Percentiles rank a stretch among this genome's conserved stretches.
Evolutionary conservation across 1,140 invertebrate genomes (phyloP).

Genomic region (Phocides pigmalion): DNA sequence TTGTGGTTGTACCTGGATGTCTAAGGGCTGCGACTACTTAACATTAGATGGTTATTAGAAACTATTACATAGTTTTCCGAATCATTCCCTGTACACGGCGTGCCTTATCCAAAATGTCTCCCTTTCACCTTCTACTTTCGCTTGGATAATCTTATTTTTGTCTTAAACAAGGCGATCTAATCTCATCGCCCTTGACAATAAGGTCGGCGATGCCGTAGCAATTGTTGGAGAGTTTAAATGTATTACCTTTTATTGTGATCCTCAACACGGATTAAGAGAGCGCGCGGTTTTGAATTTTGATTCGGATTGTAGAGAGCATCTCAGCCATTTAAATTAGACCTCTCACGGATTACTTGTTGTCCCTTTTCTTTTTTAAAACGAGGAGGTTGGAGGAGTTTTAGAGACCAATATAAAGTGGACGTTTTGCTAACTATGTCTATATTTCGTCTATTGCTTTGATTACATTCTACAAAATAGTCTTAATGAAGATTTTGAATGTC

Average conservation of each 20-base stretch:
- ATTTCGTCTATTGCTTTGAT: slow-evolving; percentile 76
- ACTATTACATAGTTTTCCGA: background rate
- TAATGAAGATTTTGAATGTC: slow-evolving; percentile 68
- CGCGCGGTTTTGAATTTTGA: slow-evolving; percentile 83
- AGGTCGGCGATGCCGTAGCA: slow-evolving; percentile 53
- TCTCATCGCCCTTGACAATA: slow-evolving; percentile 47
- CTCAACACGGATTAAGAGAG: slow-evolving; percentile 82
- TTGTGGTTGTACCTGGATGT: too few relatives aligned
- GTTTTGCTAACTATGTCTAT: slow-evolving; percentile 65
- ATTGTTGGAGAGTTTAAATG: slow-evolving; percentile 71
- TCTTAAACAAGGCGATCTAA: slow-evolving; percentile 52
- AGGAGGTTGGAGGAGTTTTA: slow-evolving; percentile 36
- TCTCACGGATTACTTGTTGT: slow-evolving; percentile 59
- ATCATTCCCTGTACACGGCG: slow-evolving; percentile 39
- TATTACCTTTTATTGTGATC: slow-evolving; percentile 84
- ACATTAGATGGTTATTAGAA: background rate
- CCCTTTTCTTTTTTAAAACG: slow-evolving; percentile 57
- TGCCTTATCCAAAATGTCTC: slow-evolving; percentile 76
- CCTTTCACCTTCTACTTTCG: slow-evolving; percentile 83
- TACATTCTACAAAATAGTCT: slow-evolving; percentile 68
- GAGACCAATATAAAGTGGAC: slow-evolving; percentile 51
- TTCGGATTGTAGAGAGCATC: slow-evolving; percentile 73
- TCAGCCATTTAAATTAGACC: slow-evolving; percentile 71
- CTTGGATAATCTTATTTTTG: slow-evolving; percentile 82
- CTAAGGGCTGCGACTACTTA: too few relatives aligned